Evolutionary conservation across 2,113 vertebrate species (phyloP), one percentile per base, ranked within the genome.

Genomic region (Electrona antarctica): DNA sequence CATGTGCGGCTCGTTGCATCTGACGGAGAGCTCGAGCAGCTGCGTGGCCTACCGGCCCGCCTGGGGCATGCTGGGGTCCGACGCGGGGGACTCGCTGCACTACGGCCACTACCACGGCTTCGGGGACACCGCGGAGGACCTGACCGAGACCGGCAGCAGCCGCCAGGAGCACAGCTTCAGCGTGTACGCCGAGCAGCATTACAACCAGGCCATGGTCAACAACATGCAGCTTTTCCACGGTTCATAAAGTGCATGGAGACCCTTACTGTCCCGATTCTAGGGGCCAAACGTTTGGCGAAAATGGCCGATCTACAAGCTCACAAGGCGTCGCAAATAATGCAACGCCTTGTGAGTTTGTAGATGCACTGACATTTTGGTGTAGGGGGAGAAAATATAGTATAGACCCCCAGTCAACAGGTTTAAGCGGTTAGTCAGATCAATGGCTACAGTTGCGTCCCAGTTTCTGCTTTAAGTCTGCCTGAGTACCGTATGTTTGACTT

Each of bases 101-200:
- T 99, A 97, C 46, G 96, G 97, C 77, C 94, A 98, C 86, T 97
- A 95, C 60, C 97, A 99, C 2, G 97, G 97, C 28, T 98, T 98
- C 10, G 97, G 97, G 54, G 97, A 99, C 91, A 98, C 97, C 0
- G 97, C 97, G 0, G 97, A 99, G 79, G 96, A 96, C 84, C 93
- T 98, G 85, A 93, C 94, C 0, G 95, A 97, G 69, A 85, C 92
- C 46, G n/a, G n/a, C n/a, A 90, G 86, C 63, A 92, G 92, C 59
- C 77, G 83, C n/a, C 60, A 89, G 0, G 94, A 96, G 85, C 93
- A 93, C 89, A 89, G 87, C 76, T 85, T 77, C 73, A 90, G 92
- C 12, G 75, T 93, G 47, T 93, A 83, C 70, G 91, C 89, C 0
- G 94, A 94, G 67, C 90, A 91, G 72, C 84, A 87, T 1, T 94